Evolutionary conservation across 1,140 invertebrate species (phyloP).

Genomic region (Delia radicum): DNA sequence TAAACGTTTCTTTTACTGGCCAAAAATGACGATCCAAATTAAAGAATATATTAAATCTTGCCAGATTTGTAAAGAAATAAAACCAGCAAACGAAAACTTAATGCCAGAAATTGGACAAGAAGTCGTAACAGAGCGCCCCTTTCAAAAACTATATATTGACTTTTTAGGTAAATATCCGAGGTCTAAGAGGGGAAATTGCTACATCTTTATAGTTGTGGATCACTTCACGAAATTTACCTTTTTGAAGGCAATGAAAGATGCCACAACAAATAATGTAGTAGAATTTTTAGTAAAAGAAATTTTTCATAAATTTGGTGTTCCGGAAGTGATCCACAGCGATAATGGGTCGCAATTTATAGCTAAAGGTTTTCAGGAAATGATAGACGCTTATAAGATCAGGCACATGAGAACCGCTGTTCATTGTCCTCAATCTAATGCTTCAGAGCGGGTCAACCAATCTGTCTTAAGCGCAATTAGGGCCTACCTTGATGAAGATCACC

Average conservation of each 20-base stretch:
- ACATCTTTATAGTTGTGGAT: slow-evolving; percentile 2
- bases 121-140: neutral
- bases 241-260: neutral
- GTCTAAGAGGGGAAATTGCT: neutral
- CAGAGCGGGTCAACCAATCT: too few species aligned
- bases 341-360: too few species aligned
- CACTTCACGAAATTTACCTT: neutral
- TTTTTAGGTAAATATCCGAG: neutral
- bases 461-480: too few species aligned
- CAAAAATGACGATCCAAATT: neutral
- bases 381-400: too few species aligned
- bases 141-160: neutral
- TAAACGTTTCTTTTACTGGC: neutral
- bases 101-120: neutral
- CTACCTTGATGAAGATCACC: too few species aligned
- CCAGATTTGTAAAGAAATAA: neutral
- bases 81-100: neutral
- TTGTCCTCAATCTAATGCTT: too few species aligned
- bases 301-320: too few species aligned
- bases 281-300: too few species aligned
- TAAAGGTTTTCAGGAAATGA: too few species aligned
- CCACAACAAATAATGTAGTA: neutral
- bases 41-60: neutral
- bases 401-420: too few species aligned
- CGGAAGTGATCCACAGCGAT: too few species aligned